Evolutionary conservation across 1,140 invertebrate species (phyloP), one percentile per base, ranked within the genome.

Genomic region (Anthonomus grandis): DNA sequence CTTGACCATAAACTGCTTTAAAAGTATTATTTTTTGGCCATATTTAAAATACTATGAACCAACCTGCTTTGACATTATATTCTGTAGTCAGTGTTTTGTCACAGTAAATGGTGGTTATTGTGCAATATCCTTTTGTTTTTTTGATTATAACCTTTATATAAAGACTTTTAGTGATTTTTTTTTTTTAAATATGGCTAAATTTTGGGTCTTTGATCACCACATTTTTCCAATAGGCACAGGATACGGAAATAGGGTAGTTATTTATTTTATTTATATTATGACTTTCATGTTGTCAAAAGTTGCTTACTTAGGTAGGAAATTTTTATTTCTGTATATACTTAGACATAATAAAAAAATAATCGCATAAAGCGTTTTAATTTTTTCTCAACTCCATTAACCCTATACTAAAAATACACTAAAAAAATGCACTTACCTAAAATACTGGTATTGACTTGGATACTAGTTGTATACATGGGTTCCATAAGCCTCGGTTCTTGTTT

Each of bases 401-500:
- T n/a, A n/a, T n/a, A n/a, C n/a, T n/a, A n/a, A n/a, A n/a, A n/a
- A 17, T 39, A 42, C n/a, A 5, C 13, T 18, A 23, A 6, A 48
- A 48, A 15, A 41, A 17, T 9, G 21, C 10, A 66, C 88, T 87
- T 75, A 91, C 93, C 95, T 67, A 99, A 79, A 61, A 95, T 91
- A 75, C 95, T 92, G 2, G 90, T 86, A 62, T 91, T 93, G 9
- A 94, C 93, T 67, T 92, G 83, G 57, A 99, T 94, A 64, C 84
- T 88, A 75, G 95, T 98, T 25, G 85, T 90, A 72, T 97, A 99
- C 93, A 98, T 98, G 0, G 97, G 95, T 9, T 90, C 90, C 78
- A 98, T 92, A 3, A 99, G 72, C 53, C 97, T 79, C 69, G 95
- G 93, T 4, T 91, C 86, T 70, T 94, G 90, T 24, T 84, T 83